Evolutionary conservation across 2,113 vertebrate species (phyloP).

Genomic region (Chamaea fasciata): DNA sequence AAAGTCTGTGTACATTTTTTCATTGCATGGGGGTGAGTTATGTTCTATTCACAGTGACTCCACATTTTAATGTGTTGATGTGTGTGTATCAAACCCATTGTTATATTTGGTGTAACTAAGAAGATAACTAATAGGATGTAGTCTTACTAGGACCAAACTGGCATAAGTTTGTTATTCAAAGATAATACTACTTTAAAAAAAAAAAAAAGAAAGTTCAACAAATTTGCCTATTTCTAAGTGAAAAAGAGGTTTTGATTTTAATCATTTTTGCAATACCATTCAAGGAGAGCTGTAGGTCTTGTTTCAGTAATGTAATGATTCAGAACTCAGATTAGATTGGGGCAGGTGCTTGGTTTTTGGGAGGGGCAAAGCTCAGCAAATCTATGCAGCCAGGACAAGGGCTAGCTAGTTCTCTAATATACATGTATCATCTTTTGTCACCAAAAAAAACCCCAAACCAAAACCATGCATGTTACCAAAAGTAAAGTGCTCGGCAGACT

Average conservation of each 20-base stretch:
- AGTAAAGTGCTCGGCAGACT: neutral
- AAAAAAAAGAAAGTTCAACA: neutral
- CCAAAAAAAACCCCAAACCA: neutral
- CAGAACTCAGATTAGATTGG: neutral
- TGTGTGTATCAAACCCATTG: neutral
- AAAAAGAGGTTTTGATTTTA: neutral
- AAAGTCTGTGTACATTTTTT: neutral
- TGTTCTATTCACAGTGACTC: fast-evolving
- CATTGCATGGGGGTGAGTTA: neutral
- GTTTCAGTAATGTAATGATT: neutral
- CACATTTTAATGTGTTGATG: neutral
- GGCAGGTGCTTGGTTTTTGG: neutral
- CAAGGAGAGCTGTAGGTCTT: neutral
- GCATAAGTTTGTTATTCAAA: neutral
- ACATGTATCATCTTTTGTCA: neutral
- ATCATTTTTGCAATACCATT: neutral
- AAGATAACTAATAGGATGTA: neutral
- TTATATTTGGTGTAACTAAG: neutral
- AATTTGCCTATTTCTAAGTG: neutral
- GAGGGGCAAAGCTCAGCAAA: neutral
- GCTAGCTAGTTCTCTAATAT: neutral
- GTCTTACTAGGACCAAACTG: neutral
- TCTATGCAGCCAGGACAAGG: neutral
- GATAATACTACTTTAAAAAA: neutral
- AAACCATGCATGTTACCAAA: neutral